Percentiles rank a stretch among this genome's conserved stretches.
These are phyloP conservation scores for Cyanistes caeruleus DNA, from an alignment of 2,113 vertebrate species.

Conservation along the genomic window DNA sequence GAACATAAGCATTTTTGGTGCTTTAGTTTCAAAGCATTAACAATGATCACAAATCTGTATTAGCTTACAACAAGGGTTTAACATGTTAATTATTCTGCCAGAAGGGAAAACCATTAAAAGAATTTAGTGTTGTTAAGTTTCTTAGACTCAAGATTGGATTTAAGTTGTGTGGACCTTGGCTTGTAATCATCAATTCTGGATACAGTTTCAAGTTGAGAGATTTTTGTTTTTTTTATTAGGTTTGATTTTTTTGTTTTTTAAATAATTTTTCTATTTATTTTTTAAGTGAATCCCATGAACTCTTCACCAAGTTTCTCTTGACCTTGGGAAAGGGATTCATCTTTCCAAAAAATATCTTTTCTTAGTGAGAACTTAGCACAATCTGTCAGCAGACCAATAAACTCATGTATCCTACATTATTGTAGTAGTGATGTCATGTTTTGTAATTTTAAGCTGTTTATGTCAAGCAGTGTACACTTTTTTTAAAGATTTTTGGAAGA, in stretches of 20 bases:
- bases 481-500: neutral
- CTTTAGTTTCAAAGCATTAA: neutral
- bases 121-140: neutral
- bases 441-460: neutral
- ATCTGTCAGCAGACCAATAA: neutral
- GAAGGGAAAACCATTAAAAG: neutral
- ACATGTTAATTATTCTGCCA: neutral
- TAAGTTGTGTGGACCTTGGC: neutral
- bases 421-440: neutral
- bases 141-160: neutral
- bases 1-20: neutral
- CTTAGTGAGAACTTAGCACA: neutral
- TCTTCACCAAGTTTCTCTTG: neutral
- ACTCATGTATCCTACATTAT: neutral
- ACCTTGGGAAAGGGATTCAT: neutral
- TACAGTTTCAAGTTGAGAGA: neutral
- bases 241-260: neutral
- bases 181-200: neutral
- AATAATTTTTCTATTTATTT: neutral
- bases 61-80: neutral
- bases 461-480: neutral
- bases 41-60: neutral
- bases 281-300: neutral
- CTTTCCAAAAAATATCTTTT: neutral
- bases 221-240: too few species aligned